Conservation (phyloP, 2,888 invertebrate genomes). For the Teleiodes luculella region DNA sequence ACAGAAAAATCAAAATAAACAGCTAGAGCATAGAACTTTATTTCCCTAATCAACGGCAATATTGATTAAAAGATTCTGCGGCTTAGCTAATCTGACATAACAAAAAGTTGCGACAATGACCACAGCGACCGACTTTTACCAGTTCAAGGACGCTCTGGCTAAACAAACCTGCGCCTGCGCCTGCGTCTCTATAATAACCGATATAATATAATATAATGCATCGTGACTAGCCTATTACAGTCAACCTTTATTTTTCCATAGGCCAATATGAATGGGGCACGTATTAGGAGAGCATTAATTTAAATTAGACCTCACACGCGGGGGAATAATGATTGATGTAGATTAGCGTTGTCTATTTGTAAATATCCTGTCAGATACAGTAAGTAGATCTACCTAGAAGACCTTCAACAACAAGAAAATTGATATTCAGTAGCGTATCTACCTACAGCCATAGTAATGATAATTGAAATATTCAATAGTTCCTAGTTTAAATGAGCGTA, state of each 20-base stretch:
- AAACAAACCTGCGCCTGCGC: conserved; percentile 2
- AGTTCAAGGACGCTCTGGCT: conserved; percentile 43
- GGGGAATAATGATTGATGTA: neutral
- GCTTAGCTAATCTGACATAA: conserved; percentile 23
- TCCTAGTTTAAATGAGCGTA: too few relatives aligned
- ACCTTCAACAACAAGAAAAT: too few relatives aligned
- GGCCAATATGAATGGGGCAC: conserved; percentile 3
- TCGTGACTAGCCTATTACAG: conserved; percentile 5
- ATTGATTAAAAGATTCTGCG: too few relatives aligned
- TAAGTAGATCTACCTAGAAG: too few relatives aligned
- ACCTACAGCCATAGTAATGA: too few relatives aligned
- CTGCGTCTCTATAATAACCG: neutral
- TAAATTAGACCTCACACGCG: conserved; percentile 6
- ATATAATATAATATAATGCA: neutral
- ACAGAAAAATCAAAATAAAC: too few relatives aligned
- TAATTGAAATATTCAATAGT: too few relatives aligned
- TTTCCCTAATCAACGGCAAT: too few relatives aligned
- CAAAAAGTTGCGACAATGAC: conserved; percentile 39
- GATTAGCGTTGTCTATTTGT: neutral
- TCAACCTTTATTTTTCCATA: neutral
- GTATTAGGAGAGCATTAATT: conserved; percentile 3
- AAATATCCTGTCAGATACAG: neutral
- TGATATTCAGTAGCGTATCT: too few relatives aligned
- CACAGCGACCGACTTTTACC: conserved; percentile 43
- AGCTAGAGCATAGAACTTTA: too few relatives aligned